Conservation (phyloP, 2,113 vertebrate species). For the Sardina pilchardus region DNA sequence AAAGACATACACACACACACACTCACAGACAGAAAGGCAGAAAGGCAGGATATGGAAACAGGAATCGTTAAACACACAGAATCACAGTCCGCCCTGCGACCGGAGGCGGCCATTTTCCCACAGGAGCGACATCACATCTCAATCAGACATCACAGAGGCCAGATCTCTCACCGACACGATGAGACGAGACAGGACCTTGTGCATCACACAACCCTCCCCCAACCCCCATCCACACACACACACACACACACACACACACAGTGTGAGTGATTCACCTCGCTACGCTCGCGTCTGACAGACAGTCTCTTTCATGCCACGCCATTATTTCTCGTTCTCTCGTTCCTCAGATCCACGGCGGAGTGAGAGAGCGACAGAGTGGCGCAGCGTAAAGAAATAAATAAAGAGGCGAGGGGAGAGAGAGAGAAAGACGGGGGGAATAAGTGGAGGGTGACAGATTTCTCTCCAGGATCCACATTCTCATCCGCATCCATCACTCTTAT, state of each 20-base stretch:
- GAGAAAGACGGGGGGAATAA: background rate
- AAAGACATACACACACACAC: background rate
- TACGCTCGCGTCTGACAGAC: background rate
- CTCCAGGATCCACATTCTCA: background rate
- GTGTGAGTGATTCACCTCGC: background rate
- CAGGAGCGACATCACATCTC: background rate
- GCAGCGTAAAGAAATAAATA: background rate
- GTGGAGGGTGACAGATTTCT: conserved; percentile 5
- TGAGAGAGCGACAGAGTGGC: background rate
- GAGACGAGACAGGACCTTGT: too few relatives aligned
- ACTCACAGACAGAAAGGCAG: background rate
- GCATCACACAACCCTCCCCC: background rate
- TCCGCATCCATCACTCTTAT: background rate
- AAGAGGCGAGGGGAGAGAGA: background rate
- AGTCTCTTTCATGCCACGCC: conserved; percentile 31
- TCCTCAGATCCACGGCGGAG: background rate
- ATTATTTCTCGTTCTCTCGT: conserved; percentile 40
- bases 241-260: conserved; percentile 5
- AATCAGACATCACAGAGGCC: background rate
- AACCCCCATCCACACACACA: background rate
- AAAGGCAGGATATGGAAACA: background rate
- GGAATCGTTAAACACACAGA: background rate
- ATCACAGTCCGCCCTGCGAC: background rate
- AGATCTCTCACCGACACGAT: background rate
- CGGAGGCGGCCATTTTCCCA: background rate